A percentile compares a stretch with the other conserved stretches of the same genome.
Conservation (phyloP, 2,888 invertebrate genomes). For the Limnephilus auricula region DNA sequence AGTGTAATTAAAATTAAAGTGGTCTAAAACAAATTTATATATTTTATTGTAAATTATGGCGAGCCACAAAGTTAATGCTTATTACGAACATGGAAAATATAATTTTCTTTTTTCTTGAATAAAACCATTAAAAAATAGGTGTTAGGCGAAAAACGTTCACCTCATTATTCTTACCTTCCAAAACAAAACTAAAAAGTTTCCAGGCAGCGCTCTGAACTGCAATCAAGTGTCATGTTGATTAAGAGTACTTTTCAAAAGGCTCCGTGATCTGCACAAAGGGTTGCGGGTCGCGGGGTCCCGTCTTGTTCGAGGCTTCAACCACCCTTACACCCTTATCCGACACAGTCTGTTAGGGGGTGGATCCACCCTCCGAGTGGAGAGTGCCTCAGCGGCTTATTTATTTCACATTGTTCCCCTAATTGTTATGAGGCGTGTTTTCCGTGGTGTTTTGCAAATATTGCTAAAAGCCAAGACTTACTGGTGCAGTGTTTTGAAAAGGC, state of each 20-base stretch:
- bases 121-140: too few relatives aligned
- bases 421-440: not conserved
- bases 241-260: not conserved
- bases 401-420: slow-evolving; percentile 16
- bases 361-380: not conserved
- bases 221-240: not conserved
- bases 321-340: not conserved
- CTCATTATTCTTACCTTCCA: not conserved
- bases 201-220: not conserved
- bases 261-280: not conserved
- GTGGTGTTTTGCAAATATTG: not conserved
- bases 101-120: too few relatives aligned
- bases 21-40: too few relatives aligned
- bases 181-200: not conserved
- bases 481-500: not conserved
- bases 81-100: too few relatives aligned
- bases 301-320: slow-evolving; percentile 2
- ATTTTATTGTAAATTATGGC: too few relatives aligned
- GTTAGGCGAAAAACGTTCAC: not conserved
- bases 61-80: too few relatives aligned
- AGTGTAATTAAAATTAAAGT: too few relatives aligned
- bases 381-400: not conserved
- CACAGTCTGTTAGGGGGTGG: not conserved
- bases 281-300: not conserved
- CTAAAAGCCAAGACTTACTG: not conserved